These are phyloP conservation scores for Drosophila tani DNA, from an alignment of 1,140 invertebrate species.

Conservation along the genomic window DNA sequence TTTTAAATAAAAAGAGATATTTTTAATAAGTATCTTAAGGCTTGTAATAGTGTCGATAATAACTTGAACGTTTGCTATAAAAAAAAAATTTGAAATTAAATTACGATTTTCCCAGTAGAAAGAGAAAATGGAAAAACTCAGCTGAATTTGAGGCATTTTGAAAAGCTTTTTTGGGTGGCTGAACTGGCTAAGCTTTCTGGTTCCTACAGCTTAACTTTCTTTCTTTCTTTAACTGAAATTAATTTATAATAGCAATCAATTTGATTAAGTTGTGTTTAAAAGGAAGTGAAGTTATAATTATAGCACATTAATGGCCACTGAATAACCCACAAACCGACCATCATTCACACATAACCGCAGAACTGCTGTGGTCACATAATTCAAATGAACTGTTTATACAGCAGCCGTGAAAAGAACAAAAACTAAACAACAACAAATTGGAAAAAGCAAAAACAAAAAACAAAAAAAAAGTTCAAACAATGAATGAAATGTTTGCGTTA, in stretches of 20 bases:
- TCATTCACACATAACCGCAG: conserved; percentile 36
- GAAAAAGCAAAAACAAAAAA: conserved; percentile 19
- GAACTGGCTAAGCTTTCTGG: conserved; percentile 32
- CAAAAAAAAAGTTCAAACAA: conserved; percentile 59
- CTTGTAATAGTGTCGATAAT: too few relatives aligned
- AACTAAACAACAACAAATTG: conserved; percentile 40
- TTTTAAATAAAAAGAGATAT: too few relatives aligned
- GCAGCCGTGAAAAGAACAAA: conserved; percentile 15
- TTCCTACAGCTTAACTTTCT: neutral
- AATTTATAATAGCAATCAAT: conserved; percentile 5
- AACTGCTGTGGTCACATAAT: conserved; percentile 36
- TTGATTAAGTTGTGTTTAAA: conserved; percentile 4
- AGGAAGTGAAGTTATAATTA: conserved; percentile 26
- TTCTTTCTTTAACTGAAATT: neutral
- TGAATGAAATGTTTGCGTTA: conserved; percentile 80
- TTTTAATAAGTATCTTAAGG: too few relatives aligned
- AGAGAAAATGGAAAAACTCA: neutral
- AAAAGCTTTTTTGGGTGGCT: conserved; percentile 29
- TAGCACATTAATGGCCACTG: conserved; percentile 13
- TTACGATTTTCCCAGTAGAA: neutral
- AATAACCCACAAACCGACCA: conserved; percentile 29
- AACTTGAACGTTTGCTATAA: neutral
- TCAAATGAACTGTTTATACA: conserved; percentile 53
- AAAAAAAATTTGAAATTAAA: neutral
- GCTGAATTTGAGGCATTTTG: neutral